Evolutionary conservation across 2,888 invertebrate species (phyloP), one percentile per base, ranked within the genome.

Genomic region (Trisateles emortualis): DNA sequence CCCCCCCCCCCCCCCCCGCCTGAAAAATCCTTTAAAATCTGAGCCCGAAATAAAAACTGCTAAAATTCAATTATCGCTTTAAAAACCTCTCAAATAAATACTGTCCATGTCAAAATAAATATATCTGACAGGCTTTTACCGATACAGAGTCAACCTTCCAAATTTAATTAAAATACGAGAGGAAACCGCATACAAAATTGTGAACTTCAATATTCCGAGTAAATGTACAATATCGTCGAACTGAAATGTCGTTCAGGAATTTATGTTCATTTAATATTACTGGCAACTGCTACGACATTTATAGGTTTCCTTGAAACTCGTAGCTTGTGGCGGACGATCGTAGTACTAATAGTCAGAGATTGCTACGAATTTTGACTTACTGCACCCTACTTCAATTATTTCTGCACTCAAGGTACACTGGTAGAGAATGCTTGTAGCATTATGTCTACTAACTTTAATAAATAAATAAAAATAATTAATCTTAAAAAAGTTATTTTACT

Each of bases 131-230:
- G n/a, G 38, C 38, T n/a, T 38, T 38, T 38, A 22, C 5, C 17
- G n/a, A 19, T 10, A 19, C 38, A 0, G n/a, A 2, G 11, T n/a
- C n/a, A n/a, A n/a, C 16, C 9, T 13, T 38, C 3, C 19, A 19
- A 38, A 38, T 17, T 38, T 38, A 17, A 38, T 38, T 38, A 38
- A 35, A 38, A 38, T 38, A 16, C 38, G 38, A 38, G 38, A 9
- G 3, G 17, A 17, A 38, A 38, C 38, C 38, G 35, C 35, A 35
- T 3, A 35, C 16, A 35, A n/a, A n/a, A 13, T 16, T 8, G 5
- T 6, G 33, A 19, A 9, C 19, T n/a, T n/a, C 5, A 38, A 19
- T 19, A 19, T 38, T n/a, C 10, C 2, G 38, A 19, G 19, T 32
- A 8, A 2, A 22, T n/a, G 13, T 8, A 33, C 14, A 13, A 33